Percentiles rank a stretch among this genome's conserved stretches.
These are phyloP conservation scores for Gorsachius magnificus DNA, from an alignment of 2,797 vertebrate genomes.

Conservation along the genomic window DNA sequence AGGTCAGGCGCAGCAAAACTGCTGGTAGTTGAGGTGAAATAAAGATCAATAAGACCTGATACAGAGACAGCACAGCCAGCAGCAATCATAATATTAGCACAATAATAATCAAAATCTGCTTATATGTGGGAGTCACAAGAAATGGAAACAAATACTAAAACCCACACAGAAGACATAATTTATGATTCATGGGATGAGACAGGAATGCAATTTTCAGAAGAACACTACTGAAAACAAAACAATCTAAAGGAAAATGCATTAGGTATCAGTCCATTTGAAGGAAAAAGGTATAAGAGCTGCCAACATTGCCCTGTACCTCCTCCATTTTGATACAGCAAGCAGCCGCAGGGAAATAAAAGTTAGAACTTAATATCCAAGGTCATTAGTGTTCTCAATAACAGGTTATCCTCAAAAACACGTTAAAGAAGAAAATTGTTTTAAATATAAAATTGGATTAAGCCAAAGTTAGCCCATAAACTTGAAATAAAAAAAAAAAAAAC, in stretches of 20 bases:
- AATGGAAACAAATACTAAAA: slow-evolving; percentile 45
- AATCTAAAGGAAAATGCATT: slow-evolving; percentile 34
- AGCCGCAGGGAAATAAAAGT: slow-evolving; percentile 36
- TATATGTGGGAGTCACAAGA: slow-evolving; percentile 5
- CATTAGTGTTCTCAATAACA: slow-evolving; percentile 32
- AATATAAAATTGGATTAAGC: slow-evolving; percentile 35
- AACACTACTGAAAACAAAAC: slow-evolving; percentile 35
- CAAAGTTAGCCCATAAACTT: slow-evolving; percentile 42
- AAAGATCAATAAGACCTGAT: slow-evolving; percentile 52
- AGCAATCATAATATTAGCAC: slow-evolving; percentile 56
- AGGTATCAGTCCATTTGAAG: neutral
- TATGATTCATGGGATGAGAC: slow-evolving; percentile 54
- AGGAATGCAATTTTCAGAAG: slow-evolving; percentile 46
- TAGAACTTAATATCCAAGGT: slow-evolving; percentile 54
- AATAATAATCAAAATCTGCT: slow-evolving; percentile 35
- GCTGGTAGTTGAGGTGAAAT: slow-evolving; percentile 35
- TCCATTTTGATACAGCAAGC: slow-evolving; percentile 17
- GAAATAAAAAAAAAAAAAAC: neutral
- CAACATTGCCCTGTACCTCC: neutral
- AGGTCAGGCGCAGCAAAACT: slow-evolving; percentile 42
- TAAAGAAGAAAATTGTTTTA: slow-evolving; percentile 48
- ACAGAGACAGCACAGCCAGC: slow-evolving; percentile 8
- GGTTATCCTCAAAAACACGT: slow-evolving; percentile 19
- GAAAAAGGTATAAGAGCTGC: slow-evolving; percentile 4
- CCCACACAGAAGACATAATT: slow-evolving; percentile 14